Base-by-base conservation (phyloP, 2,113 vertebrate species). In the Catharus bicknelli region DNA sequence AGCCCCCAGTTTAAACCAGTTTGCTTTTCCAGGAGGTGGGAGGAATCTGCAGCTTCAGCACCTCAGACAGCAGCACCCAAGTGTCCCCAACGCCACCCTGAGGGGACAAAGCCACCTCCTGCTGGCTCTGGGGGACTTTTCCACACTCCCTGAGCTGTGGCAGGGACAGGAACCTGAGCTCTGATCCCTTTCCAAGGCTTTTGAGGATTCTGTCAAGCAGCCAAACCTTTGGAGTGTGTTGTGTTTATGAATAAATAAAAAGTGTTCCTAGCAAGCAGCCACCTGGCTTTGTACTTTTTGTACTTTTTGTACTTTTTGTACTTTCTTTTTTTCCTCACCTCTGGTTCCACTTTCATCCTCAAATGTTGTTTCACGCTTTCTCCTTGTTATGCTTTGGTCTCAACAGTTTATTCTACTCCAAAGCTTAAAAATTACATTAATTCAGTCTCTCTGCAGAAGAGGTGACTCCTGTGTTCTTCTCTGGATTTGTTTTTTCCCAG, bases 11-110 rank as follows among this genome's bases (percentile, higher is more conserved):
- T 50, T 11, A 40, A 17, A 53, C 50, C 45, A 34, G 32, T 45
- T 30, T 2, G 75, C 10, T 40, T 29, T 15, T 7, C 11, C 74
- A 62, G 16, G 29, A 23, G 54, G 6, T 18, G 53, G 61, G 83
- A 10, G 79, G 40, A 70, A 58, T 16, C 30, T 53, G 50, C 29
- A 2, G 25, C 73, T 94, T 90, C 90, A 95, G 94, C 89, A 90
- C 91, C 91, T 83, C 51, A 90, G 95, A 86, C 90, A 96, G 95
- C 95, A 93, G 92, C 85, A 25, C 1, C 34, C 0, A 2, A 42
- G 7, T 27, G 25, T 13, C 83, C 8, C 5, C 9, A 5, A 0
- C 0, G 13, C 13, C 3, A 30, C 53, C 38, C n/a, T 2, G 2
- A 3, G 23, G 17, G n/a, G 58, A 42, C 68, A 26, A 32, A 42